These are phyloP conservation scores for Phalangium opilio DNA, from an alignment of 2,888 invertebrate species.

Conservation along the genomic window DNA sequence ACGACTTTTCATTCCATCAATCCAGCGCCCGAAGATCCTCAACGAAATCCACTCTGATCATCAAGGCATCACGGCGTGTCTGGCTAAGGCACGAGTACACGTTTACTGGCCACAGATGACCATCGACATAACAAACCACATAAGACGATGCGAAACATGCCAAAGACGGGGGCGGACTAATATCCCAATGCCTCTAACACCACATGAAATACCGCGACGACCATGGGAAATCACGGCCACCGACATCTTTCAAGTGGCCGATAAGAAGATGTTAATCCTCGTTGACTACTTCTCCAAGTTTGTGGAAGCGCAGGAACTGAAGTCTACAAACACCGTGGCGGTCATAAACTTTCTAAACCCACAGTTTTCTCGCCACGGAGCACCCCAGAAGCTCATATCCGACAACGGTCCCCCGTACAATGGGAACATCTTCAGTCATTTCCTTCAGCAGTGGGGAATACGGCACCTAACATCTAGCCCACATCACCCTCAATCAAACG, in stretches of 20 bases:
- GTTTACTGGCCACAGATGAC: slow-evolving; percentile 8
- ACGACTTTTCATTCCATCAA: no score
- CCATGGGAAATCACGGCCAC: slow-evolving; percentile 3
- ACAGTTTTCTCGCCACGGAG: slow-evolving; percentile 2
- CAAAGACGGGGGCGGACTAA: slow-evolving; percentile 4
- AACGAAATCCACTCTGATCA: no score
- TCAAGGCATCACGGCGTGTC: neutral
- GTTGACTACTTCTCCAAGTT: slow-evolving; percentile 1
- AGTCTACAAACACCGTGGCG: neutral
- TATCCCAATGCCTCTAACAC: neutral
- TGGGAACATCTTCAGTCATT: neutral
- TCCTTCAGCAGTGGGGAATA: slow-evolving; percentile 3
- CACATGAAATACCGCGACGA: slow-evolving; percentile 5
- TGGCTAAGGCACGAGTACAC: slow-evolving; percentile 3
- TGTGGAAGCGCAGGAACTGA: neutral
- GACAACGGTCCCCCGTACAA: slow-evolving; percentile 6
- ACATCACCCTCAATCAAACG: neutral
- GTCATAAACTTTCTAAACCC: slow-evolving; percentile 2
- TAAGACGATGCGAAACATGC: slow-evolving; percentile 6
- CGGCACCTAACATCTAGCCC: neutral
- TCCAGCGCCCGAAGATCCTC: no score
- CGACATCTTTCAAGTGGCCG: slow-evolving; percentile 1
- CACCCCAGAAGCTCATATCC: neutral
- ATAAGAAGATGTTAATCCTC: neutral
- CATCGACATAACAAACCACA: slow-evolving; percentile 1